Conservation (phyloP, 2,888 invertebrate species). For the Eupithecia centaureata region DNA sequence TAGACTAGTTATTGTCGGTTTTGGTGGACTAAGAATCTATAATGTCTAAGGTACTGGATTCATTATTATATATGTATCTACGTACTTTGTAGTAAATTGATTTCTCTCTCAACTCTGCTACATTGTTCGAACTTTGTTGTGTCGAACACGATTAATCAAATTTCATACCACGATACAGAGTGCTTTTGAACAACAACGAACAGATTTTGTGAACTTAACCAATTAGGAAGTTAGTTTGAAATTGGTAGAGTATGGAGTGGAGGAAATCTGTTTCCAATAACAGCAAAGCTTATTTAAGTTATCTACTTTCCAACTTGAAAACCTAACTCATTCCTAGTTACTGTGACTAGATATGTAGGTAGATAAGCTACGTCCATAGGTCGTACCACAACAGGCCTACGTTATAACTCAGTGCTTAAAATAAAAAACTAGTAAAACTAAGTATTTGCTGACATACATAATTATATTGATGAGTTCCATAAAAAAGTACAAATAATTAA, state of each 20-base stretch:
- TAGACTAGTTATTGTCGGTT: too few species aligned
- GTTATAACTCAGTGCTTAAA: too few species aligned
- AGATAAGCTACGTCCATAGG: not conserved
- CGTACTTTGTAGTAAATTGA: too few species aligned
- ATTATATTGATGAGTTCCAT: too few species aligned
- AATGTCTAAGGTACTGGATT: too few species aligned
- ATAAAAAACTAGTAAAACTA: too few species aligned
- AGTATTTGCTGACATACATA: too few species aligned
- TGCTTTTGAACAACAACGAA: slow-evolving; percentile 1
- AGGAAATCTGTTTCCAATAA: not conserved
- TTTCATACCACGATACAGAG: slow-evolving; percentile 5
- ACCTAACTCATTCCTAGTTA: not conserved
- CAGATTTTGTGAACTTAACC: slow-evolving; percentile 21
- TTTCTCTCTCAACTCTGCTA: not conserved
- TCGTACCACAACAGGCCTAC: too few species aligned
- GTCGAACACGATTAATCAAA: not conserved
- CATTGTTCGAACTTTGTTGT: slow-evolving; percentile 2
- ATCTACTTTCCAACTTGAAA: not conserved
- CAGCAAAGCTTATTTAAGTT: not conserved
- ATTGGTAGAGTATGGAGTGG: slow-evolving; percentile 6
- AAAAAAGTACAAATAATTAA: too few species aligned
- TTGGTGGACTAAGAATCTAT: too few species aligned
- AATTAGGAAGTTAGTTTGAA: slow-evolving; percentile 24
- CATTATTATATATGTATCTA: too few species aligned
- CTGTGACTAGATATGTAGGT: not conserved